Conservation (phyloP, 2,797 vertebrate species). For the Periparus ater region DNA sequence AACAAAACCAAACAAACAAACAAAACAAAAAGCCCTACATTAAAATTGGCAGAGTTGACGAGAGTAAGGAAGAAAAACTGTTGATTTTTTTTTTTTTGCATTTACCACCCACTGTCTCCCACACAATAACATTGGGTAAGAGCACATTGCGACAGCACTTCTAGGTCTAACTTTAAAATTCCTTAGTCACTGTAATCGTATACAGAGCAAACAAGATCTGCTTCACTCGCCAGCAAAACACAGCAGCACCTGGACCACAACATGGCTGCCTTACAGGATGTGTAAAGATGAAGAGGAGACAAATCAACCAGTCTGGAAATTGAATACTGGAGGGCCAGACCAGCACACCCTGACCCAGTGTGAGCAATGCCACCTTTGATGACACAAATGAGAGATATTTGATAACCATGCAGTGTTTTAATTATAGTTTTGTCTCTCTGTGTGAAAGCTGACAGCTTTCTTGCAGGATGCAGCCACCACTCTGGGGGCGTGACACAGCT, state of each 20-base stretch:
- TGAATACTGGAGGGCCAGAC: neutral
- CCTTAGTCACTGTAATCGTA: neutral
- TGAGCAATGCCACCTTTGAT: neutral
- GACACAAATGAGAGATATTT: neutral
- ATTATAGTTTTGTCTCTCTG: neutral
- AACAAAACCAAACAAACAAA: too few relatives aligned
- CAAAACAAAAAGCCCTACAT: neutral
- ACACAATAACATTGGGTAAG: neutral
- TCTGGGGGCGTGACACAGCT: accelerated
- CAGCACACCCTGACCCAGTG: neutral
- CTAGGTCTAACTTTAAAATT: neutral
- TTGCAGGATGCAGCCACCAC: neutral
- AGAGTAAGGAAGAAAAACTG: neutral
- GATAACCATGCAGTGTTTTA: neutral
- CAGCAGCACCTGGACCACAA: neutral
- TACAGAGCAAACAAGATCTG: neutral
- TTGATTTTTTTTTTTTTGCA: neutral
- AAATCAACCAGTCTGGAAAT: neutral
- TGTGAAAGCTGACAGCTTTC: neutral
- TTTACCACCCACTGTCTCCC: neutral
- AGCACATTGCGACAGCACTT: neutral
- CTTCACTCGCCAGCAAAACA: neutral
- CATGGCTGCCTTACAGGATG: neutral
- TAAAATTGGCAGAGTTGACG: neutral
- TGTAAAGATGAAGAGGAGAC: neutral